Percentiles rank a stretch among this genome's conserved stretches.
Conservation (phyloP, 1,140 invertebrate species). For the Oedothorax gibbosus region DNA sequence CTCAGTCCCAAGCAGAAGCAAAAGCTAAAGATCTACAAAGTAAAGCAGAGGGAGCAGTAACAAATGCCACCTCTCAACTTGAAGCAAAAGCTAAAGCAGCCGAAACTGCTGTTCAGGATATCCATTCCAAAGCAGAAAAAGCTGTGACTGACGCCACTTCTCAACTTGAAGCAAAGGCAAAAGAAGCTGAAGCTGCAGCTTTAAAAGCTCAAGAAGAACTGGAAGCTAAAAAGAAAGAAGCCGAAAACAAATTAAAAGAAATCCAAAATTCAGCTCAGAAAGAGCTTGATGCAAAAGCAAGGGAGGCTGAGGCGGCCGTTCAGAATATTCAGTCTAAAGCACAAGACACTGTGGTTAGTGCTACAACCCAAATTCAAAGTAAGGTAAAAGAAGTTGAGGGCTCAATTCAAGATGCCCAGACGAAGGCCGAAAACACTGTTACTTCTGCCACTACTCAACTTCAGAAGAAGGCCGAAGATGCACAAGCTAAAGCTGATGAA, state of each 20-base stretch:
- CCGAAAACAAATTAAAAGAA: constrained; percentile 31
- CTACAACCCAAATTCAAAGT: constrained; percentile 6
- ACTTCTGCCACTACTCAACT: constrained; percentile 28
- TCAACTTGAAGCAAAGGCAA: constrained; percentile 18
- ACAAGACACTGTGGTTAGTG: not conserved
- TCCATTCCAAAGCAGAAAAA: constrained; percentile 25
- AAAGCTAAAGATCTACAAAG: not conserved
- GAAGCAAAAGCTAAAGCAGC: constrained; percentile 16
- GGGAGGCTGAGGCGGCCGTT: constrained; percentile 17
- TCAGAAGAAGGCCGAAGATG: constrained; percentile 26
- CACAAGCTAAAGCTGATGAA: constrained; percentile 5
- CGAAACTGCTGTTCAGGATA: constrained; percentile 6
- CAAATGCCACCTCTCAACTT: not conserved
- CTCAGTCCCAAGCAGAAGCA: constrained; percentile 18
- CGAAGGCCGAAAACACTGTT: constrained; percentile 24
- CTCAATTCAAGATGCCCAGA: not conserved
- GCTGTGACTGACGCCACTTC: constrained; percentile 3
- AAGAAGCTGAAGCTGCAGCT: constrained; percentile 22
- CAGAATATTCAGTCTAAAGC: constrained; percentile 23
- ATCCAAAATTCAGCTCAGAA: constrained; percentile 30
- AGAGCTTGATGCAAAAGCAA: constrained; percentile 21
- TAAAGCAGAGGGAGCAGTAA: constrained; percentile 15
- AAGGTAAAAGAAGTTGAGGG: not conserved
- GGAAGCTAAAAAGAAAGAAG: constrained; percentile 26
- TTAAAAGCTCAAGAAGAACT: constrained; percentile 20